Conservation (phyloP, 2,797 vertebrate species). For the Linurgus olivaceus region DNA sequence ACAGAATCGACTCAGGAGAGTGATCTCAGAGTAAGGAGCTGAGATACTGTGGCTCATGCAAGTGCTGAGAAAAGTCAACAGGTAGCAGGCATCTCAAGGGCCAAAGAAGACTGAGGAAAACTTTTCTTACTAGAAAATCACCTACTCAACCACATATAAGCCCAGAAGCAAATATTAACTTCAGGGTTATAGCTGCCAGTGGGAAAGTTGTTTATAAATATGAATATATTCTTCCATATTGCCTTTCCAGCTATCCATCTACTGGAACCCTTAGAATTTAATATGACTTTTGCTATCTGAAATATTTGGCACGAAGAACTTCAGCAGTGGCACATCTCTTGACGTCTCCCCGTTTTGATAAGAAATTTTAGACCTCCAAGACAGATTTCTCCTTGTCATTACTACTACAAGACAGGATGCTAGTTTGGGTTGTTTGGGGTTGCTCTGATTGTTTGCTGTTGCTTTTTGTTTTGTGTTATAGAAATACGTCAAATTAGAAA, state of each 20-base stretch:
- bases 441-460: not conserved
- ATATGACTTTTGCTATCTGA: not conserved
- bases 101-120: not conserved
- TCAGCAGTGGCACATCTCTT: not conserved
- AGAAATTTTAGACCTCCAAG: not conserved
- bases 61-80: not conserved
- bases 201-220: not conserved
- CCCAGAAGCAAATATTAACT: not conserved
- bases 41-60: not conserved
- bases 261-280: not conserved
- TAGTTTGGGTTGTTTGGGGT: not conserved
- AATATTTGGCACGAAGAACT: not conserved
- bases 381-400: not conserved
- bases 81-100: not conserved
- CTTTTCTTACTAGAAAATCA: not conserved
- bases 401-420: not conserved
- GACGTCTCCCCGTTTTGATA: not conserved
- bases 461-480: not conserved
- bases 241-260: not conserved
- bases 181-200: not conserved
- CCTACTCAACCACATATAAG: fast-evolving
- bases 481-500: not conserved
- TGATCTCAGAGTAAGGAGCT: not conserved
- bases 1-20: not conserved
- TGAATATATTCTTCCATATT: not conserved